Evolutionary conservation across 2,113 vertebrate genomes (phyloP).

Genomic region (Paedocypris sp.): DNA sequence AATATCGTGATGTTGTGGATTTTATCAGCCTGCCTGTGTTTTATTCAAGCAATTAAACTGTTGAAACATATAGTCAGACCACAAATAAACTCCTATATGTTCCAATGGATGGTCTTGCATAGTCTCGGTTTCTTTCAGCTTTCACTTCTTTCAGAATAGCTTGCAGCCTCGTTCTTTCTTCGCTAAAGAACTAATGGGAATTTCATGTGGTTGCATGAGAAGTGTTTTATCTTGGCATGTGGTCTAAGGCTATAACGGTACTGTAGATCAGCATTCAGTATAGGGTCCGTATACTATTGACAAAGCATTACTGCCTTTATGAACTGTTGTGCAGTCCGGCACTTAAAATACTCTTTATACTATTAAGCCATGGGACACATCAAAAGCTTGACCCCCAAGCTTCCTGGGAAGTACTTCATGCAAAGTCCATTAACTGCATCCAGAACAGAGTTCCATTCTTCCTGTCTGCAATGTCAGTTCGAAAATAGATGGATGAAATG

Average conservation of each 20-base stretch:
- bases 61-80: too few relatives aligned
- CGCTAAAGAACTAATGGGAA: slow-evolving; percentile 17
- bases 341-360: slow-evolving; percentile 4
- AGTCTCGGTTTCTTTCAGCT: background rate
- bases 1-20: too few relatives aligned
- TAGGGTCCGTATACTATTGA: slow-evolving; percentile 4
- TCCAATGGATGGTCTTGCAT: background rate
- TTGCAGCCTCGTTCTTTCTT: background rate
- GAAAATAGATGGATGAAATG: background rate
- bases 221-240: slow-evolving; percentile 4
- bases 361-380: background rate
- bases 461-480: background rate
- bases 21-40: too few relatives aligned
- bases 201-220: slow-evolving; percentile 1
- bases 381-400: slow-evolving; percentile 2
- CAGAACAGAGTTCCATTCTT: background rate
- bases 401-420: background rate
- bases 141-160: slow-evolving; percentile 17
- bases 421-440: background rate
- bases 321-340: background rate
- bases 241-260: background rate
- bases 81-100: slow-evolving; percentile 8
- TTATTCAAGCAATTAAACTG: too few relatives aligned
- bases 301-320: background rate
- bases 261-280: too few relatives aligned